Evolutionary conservation across 2,888 invertebrate species (phyloP).

Genomic region (Cyclophora punctaria): DNA sequence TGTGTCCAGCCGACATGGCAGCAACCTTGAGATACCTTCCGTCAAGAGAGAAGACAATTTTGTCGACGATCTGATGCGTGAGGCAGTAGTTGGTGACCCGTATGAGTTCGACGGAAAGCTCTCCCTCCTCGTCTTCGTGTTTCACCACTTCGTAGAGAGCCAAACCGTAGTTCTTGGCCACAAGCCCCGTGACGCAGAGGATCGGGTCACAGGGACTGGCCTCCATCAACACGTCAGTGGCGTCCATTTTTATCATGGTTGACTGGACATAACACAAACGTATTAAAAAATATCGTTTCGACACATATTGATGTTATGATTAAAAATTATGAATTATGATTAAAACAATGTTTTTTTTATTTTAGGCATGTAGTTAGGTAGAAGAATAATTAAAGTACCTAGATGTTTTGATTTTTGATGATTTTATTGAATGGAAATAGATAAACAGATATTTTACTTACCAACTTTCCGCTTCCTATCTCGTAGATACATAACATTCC

Average conservation of each 20-base stretch:
- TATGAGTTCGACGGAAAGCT: conserved; percentile 18
- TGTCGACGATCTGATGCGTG: conserved; percentile 60
- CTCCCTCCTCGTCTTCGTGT: no score
- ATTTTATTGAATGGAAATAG: background rate
- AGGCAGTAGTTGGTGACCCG: conserved; percentile 37
- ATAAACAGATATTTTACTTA: conserved; percentile 21
- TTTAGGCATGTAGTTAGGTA: no score
- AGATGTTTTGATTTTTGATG: no score
- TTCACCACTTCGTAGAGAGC: conserved; percentile 24
- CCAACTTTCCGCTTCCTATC: conserved; percentile 36
- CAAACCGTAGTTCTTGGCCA: conserved; percentile 47
- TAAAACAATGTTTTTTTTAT: no score
- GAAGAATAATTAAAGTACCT: no score
- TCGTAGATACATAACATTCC: conserved; percentile 51
- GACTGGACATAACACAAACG: no score
- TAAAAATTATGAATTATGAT: no score
- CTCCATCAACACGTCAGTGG: no score
- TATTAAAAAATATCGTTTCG: no score
- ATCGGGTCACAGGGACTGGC: conserved; percentile 54
- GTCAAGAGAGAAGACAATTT: conserved; percentile 44
- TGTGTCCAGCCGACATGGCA: conserved; percentile 62
- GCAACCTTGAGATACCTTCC: conserved; percentile 51
- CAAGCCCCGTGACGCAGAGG: conserved; percentile 44
- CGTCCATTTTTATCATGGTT: no score
- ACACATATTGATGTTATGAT: no score